Evolutionary conservation across 2,888 invertebrate species (phyloP), one percentile per base, ranked within the genome.

Genomic region (Listrodromus nycthemerus): DNA sequence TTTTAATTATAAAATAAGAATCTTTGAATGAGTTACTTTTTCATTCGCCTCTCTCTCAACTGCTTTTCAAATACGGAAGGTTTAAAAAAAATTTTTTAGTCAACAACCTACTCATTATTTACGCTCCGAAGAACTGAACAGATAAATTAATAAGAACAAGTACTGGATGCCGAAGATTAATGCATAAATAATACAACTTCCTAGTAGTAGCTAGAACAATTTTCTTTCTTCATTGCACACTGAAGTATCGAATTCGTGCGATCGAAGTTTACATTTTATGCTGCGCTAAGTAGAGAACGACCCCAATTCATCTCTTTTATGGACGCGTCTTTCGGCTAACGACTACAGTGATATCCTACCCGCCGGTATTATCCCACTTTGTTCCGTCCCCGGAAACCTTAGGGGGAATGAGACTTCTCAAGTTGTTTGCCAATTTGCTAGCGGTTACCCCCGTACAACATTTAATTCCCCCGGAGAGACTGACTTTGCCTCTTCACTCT

Each of bases 381-480:
- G 41, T 55, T 73, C 67, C 16, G 77, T 30, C 37, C 63, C 52
- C 41, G 19, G 24, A 63, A 45, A 75, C 82, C 55, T 65, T 65
- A 61, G 52, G 41, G 73, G 55, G 65, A 82, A 84, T 78, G 84
- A 81, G 78, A 84, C 81, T 84, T 81, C 75, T 75, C 84, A 71
- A 84, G 81, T 84, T 84, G 84, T 84, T 84, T 84, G 84, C 81
- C 75, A 81, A 84, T 84, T 84, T 81, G 79, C 82, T 84, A 66
- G 75, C 63, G 75, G 70, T 79, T 61, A 75, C 70, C 45, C 61
- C 24, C 41, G 78, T 69, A 75, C 84, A 76, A 76, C 79, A 84
- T 84, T 82, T 82, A 82, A 84, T 84, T 84, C 79, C 82, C 78
- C 84, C 45, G 67, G 75, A 74, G 78, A 80, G 81, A 81, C 50